Evolutionary conservation across 2,888 invertebrate genomes (phyloP).

Genomic region (Rhamphomyia laevipes): DNA sequence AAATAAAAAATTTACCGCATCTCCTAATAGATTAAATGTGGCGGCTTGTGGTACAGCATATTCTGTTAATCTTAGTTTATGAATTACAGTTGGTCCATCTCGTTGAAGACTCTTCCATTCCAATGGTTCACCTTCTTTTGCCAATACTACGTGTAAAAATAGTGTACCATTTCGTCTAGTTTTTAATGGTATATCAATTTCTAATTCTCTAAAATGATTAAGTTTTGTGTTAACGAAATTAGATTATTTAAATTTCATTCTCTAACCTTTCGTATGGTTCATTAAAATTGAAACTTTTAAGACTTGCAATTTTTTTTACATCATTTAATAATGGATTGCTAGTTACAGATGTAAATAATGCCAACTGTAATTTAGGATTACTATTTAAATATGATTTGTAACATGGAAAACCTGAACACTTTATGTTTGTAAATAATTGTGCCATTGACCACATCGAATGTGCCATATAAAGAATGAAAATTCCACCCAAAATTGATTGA

Average conservation of each 20-base stretch:
- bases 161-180: conserved; percentile 77
- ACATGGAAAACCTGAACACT: conserved; percentile 48
- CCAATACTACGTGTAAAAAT: conserved; percentile 60
- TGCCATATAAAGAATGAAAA: conserved; percentile 56
- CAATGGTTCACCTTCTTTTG: conserved; percentile 44
- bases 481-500: conserved; percentile 48
- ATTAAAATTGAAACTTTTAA: conserved; percentile 54
- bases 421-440: conserved; percentile 57
- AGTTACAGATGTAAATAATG: conserved; percentile 53
- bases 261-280: conserved; percentile 43
- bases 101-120: conserved; percentile 48
- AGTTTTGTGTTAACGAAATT: background rate
- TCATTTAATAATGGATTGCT: conserved; percentile 46
- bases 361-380: conserved; percentile 56
- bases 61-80: conserved; percentile 57
- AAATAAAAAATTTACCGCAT: conserved; percentile 25
- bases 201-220: conserved; percentile 45
- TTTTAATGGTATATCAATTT: conserved; percentile 56
- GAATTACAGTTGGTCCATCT: conserved; percentile 47
- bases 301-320: conserved; percentile 47
- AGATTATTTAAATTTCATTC: conserved; percentile 34
- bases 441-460: conserved; percentile 67
- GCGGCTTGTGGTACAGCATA: conserved; percentile 63
- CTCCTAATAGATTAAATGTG: conserved; percentile 57
- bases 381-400: conserved; percentile 54